A percentile compares a stretch with the other conserved stretches of the same genome.
These are phyloP conservation scores for Heliconius hortense DNA, from an alignment of 2,888 invertebrate species.

Conservation along the genomic window DNA sequence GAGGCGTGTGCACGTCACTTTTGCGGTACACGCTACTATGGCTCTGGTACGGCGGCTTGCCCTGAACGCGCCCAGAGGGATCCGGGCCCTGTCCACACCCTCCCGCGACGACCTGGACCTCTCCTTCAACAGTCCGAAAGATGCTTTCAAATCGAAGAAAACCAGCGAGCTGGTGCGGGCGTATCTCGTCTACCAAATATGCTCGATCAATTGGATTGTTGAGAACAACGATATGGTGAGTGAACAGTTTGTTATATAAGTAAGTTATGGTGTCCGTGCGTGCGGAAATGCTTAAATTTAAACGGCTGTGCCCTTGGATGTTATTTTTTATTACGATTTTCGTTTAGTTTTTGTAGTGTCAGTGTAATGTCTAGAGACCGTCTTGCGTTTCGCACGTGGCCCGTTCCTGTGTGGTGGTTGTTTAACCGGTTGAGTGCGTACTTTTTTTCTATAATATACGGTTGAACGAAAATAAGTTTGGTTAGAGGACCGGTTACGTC, in stretches of 20 bases:
- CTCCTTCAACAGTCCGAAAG: constrained; percentile 92
- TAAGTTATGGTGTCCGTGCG: constrained; percentile 44
- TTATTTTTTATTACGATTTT: constrained; percentile 14
- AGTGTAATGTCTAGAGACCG: constrained; percentile 27
- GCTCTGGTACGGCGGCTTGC: constrained; percentile 75
- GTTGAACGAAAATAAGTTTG: constrained; percentile 24
- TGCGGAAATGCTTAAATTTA: constrained; percentile 57
- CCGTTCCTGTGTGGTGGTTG: constrained; percentile 3
- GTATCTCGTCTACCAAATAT: constrained; percentile 94
- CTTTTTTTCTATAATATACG: constrained; percentile 8
- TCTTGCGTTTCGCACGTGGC: constrained; percentile 27
- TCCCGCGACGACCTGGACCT: constrained; percentile 89
- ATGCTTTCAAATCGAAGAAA: constrained; percentile 97
- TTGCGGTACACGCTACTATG: constrained; percentile 55
- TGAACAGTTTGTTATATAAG: constrained; percentile 68
- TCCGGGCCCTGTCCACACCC: constrained; percentile 60
- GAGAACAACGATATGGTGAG: constrained; percentile 96
- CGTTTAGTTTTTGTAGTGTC: constrained; percentile 41
- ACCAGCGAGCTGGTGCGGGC: constrained; percentile 95
- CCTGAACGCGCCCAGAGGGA: constrained; percentile 63
- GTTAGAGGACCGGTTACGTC: constrained; percentile 41
- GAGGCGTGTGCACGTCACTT: constrained; percentile 53
- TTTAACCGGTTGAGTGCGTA: constrained; percentile 8
- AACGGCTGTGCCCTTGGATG: constrained; percentile 58
- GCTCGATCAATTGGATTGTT: constrained; percentile 92